Conservation (phyloP, 2,888 invertebrate species). For the Latrodectus elegans region DNA sequence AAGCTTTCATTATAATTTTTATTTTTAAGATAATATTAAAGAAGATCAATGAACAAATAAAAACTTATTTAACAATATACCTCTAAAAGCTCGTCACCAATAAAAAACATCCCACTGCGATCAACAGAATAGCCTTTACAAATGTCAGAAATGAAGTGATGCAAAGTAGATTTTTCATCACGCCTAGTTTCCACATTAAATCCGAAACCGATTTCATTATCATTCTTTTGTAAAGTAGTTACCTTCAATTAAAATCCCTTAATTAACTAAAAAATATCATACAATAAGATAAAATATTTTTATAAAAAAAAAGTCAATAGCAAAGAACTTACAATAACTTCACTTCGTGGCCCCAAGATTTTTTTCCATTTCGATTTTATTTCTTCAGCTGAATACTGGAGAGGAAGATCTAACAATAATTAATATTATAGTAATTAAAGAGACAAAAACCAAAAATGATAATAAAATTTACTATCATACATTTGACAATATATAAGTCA, state of each 20-base stretch:
- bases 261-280: no score
- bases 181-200: constrained; percentile 98
- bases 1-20: no score
- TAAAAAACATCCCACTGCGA: constrained; percentile 88
- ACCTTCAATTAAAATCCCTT: constrained; percentile 30
- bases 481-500: no score
- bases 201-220: constrained; percentile 87
- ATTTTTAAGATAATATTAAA: no score
- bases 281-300: not conserved
- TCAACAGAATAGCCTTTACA: constrained; percentile 97
- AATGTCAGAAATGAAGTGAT: constrained; percentile 98
- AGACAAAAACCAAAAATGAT: not conserved
- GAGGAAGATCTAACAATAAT: not conserved
- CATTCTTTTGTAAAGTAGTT: constrained; percentile 51
- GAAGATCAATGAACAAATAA: not conserved
- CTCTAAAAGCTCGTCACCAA: constrained; percentile 95
- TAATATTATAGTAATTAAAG: not conserved
- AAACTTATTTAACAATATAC: constrained; percentile 73
- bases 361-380: constrained; percentile 81
- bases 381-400: constrained; percentile 28
- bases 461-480: no score
- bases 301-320: not conserved
- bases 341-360: constrained; percentile 84
- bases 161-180: constrained; percentile 96
- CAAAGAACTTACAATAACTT: constrained; percentile 82